Conservation (phyloP, 2,888 invertebrate genomes). For the Allacma fusca region DNA sequence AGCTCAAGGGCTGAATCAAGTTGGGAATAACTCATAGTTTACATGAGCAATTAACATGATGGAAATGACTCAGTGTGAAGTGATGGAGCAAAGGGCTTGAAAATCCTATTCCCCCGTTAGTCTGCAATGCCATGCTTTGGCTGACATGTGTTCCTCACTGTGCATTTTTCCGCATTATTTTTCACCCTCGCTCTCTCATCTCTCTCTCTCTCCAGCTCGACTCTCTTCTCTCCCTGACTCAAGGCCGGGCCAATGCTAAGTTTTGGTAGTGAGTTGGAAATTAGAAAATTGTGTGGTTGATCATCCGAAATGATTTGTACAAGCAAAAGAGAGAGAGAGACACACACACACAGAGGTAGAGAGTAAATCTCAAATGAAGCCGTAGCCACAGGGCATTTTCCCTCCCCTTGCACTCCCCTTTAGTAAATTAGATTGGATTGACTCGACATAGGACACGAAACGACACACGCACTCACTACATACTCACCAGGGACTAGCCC, state of each 20-base stretch:
- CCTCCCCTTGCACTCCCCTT: slow-evolving; percentile 30
- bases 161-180: no score
- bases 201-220: slow-evolving; percentile 48
- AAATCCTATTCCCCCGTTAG: background rate
- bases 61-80: slow-evolving; percentile 40
- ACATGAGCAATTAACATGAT: slow-evolving; percentile 38
- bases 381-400: slow-evolving; percentile 46
- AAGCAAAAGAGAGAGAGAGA: slow-evolving; percentile 41
- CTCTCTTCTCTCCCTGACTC: no score
- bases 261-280: background rate
- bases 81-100: background rate
- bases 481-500: slow-evolving; percentile 28
- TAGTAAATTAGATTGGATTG: slow-evolving; percentile 43
- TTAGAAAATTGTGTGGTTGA: slow-evolving; percentile 19
- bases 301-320: slow-evolving; percentile 21
- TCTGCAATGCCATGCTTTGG: background rate
- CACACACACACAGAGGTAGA: slow-evolving; percentile 21
- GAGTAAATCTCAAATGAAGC: slow-evolving; percentile 41
- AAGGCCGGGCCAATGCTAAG: no score
- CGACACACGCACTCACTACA: slow-evolving; percentile 8
- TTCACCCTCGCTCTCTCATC: no score
- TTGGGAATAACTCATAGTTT: slow-evolving; percentile 7
- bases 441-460: slow-evolving; percentile 23
- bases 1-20: slow-evolving; percentile 27
- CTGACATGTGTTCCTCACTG: background rate